Evolutionary conservation across 2,888 invertebrate species (phyloP), one percentile per base, ranked within the genome.

Genomic region (Parnassius orleans): DNA sequence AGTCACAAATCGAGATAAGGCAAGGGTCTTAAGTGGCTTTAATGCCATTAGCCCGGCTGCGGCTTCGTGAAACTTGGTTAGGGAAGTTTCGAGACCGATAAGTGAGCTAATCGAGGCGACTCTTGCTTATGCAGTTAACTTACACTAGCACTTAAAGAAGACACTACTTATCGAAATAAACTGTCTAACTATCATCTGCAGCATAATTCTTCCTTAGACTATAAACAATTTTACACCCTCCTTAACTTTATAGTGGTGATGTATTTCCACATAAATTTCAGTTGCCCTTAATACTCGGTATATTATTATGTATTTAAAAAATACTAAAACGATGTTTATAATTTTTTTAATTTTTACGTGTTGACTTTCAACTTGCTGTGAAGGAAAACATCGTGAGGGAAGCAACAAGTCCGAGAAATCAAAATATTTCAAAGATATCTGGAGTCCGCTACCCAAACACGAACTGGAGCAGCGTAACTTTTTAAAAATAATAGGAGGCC

Each of bases 11-110:
- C 80, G 82, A 79, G 81, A 81, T 78, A 75, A 80, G 82, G 74
- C 78, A 77, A 54, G 54, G 53, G 47, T 44, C 60, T 75, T 80
- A 80, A 81, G 77, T 75, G 76, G 72, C 73, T 72, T 48, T 84
- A 87, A 88, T 74, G 70, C 65, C 68, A 77, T 87, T 87, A 86
- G 75, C 68, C 69, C 68, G 69, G 70, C 80, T 75, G 74, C 69
- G 75, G 77, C 74, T 75, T 68, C 69, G 67, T 63, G 66, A 79
- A 84, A 87, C 79, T 77, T 66, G 66, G 77, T 87, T 86, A 84
- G 66, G 62, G 67, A 83, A 87, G 83, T 87, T 89, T 84, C 78
- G 74, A 72, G 75, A 79, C 80, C 80, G 78, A 82, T 83, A 81
- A 81, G 76, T 78, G 79, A 74, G 73, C 76, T 77, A 80, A 82